Conservation (phyloP, 2,888 invertebrate genomes). For the Oithona nana region DNA sequence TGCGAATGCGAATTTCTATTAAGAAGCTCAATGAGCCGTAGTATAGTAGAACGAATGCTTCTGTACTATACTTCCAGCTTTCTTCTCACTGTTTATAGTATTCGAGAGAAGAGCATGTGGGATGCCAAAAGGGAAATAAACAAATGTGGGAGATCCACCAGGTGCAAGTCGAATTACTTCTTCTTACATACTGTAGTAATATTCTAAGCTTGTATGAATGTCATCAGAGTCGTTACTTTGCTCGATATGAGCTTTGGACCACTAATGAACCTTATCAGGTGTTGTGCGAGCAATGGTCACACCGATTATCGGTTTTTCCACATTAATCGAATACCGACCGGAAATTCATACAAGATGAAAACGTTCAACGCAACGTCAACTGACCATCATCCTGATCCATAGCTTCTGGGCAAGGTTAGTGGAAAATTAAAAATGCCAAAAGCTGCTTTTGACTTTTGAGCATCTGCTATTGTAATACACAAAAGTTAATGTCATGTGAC, state of each 20-base stretch:
- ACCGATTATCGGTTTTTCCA: neutral
- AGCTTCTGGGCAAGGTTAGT: no score
- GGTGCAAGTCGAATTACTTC: neutral
- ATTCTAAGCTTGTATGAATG: no score
- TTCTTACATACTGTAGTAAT: neutral
- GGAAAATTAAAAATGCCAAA: no score
- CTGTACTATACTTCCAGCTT: neutral
- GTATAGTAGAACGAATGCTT: neutral
- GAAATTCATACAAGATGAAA: neutral
- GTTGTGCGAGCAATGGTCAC: neutral
- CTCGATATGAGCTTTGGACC: no score
- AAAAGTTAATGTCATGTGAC: neutral
- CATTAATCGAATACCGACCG: neutral
- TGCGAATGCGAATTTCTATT: neutral
- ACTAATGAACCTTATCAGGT: neutral
- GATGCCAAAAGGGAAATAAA: neutral
- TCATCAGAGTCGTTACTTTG: no score
- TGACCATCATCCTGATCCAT: no score
- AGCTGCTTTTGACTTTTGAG: no score
- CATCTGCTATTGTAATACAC: neutral
- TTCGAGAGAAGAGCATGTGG: neutral
- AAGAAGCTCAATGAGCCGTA: neutral
- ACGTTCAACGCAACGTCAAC: no score
- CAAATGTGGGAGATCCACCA: neutral
- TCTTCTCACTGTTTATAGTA: neutral